Conservation (phyloP, 30 jellyfish, hydroid and myxozoan genomes). For the Rhopilema esculentum region DNA sequence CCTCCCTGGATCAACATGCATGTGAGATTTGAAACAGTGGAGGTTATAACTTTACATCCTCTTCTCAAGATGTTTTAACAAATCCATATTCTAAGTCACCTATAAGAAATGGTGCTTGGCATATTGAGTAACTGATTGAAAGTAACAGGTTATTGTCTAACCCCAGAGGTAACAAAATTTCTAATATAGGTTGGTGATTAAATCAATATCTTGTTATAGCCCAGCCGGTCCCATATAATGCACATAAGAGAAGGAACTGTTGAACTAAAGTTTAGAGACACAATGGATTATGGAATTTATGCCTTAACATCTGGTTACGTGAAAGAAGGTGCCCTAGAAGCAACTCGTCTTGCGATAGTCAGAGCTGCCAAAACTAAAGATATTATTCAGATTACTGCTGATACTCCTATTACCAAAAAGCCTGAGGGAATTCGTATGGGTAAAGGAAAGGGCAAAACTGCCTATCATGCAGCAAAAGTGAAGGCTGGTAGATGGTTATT, state of each 20-base stretch:
- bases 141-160: background rate
- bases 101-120: background rate
- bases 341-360: conserved; percentile 83
- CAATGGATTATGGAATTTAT: conserved; percentile 86
- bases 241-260: conserved; percentile 57
- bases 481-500: conserved; percentile 86
- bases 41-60: too few relatives aligned
- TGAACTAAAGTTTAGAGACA: conserved; percentile 70
- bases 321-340: conserved; percentile 93
- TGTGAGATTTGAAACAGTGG: too few relatives aligned
- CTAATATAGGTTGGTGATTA: background rate
- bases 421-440: conserved; percentile 98
- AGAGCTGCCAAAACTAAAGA: conserved; percentile 88
- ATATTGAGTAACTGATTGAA: background rate
- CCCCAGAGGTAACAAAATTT: background rate
- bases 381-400: conserved; percentile 72
- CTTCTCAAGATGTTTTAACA: too few relatives aligned
- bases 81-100: too few relatives aligned
- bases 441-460: conserved; percentile 94
- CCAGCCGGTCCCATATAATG: conserved; percentile 20
- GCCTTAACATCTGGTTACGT: conserved; percentile 92
- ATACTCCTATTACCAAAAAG: conserved; percentile 84
- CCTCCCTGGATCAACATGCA: too few relatives aligned
- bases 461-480: conserved; percentile 88
- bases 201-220: conserved; percentile 7